Evolutionary conservation across 64 coral and sea anemone species (phyloP).

Genomic region (Pachyseris speciosa): DNA sequence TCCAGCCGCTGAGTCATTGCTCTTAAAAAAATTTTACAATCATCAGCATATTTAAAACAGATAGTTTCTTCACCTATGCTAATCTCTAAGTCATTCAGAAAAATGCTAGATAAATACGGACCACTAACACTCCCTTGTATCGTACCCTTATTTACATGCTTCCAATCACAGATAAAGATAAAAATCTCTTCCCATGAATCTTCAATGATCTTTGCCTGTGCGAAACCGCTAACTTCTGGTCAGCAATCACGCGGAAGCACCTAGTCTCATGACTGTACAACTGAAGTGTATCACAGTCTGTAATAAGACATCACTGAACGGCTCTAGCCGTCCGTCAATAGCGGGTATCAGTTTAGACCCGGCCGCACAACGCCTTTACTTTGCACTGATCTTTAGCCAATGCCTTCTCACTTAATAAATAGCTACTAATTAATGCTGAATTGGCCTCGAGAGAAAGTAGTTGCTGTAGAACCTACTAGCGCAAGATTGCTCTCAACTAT

Average conservation of each 20-base stretch:
- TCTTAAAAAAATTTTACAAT: no score
- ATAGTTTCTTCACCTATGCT: no score
- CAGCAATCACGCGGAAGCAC: not conserved
- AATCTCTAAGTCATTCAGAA: no score
- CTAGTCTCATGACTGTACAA: not conserved
- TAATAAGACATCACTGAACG: not conserved
- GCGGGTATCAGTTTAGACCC: not conserved
- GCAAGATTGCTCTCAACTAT: not conserved
- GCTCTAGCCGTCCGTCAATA: not conserved
- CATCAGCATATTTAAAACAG: no score
- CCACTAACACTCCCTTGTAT: no score
- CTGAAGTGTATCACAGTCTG: not conserved
- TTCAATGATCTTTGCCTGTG: not conserved
- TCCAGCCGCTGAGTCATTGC: no score
- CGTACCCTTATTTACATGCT: no score
- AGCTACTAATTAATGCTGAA: not conserved
- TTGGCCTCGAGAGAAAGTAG: not conserved
- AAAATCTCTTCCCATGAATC: not conserved
- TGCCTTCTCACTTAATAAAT: not conserved
- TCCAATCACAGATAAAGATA: no score
- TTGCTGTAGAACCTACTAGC: not conserved
- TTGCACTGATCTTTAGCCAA: not conserved
- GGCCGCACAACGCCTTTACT: not conserved
- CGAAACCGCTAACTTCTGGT: not conserved
- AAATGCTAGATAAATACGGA: no score